Evolutionary conservation across 1,140 invertebrate species (phyloP).

Genomic region (Leptinotarsa defecta): DNA sequence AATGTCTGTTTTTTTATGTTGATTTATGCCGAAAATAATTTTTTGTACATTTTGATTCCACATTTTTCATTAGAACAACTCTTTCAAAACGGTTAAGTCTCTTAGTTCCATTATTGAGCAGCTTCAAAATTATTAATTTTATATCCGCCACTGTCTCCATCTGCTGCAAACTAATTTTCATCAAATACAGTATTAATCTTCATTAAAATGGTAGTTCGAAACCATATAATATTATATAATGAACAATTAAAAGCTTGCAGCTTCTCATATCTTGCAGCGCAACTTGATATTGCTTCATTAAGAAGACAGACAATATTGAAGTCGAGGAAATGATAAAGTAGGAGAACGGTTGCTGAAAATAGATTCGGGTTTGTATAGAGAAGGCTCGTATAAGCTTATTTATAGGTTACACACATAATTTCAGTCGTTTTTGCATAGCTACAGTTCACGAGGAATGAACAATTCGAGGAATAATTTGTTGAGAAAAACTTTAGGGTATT

Average conservation of each 20-base stretch:
- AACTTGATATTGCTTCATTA: slow-evolving; percentile 6
- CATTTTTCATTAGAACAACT: too few relatives aligned
- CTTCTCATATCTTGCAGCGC: slow-evolving; percentile 21
- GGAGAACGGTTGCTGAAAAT: not conserved
- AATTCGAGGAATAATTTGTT: slow-evolving; percentile 1
- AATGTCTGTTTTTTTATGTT: too few relatives aligned
- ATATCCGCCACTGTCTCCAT: slow-evolving; percentile 1
- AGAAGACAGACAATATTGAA: slow-evolving; percentile 3
- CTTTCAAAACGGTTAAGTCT: too few relatives aligned
- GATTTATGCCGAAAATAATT: too few relatives aligned
- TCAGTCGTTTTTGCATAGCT: not conserved
- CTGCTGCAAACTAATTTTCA: slow-evolving; percentile 32
- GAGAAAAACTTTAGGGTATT: not conserved
- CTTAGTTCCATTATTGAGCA: too few relatives aligned
- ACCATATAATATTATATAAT: slow-evolving; percentile 34
- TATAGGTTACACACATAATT: not conserved
- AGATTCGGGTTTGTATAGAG: slow-evolving; percentile 1
- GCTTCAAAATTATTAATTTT: too few relatives aligned
- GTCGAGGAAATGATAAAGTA: not conserved
- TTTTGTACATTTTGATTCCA: too few relatives aligned
- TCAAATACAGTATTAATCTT: slow-evolving; percentile 39
- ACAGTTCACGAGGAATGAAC: not conserved
- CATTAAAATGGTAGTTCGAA: slow-evolving; percentile 35
- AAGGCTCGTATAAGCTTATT: slow-evolving; percentile 6
- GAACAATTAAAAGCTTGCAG: slow-evolving; percentile 36